Evolutionary conservation across 2,797 vertebrate genomes (phyloP), one percentile per base, ranked within the genome.

Genomic region (Phalanger gymnotis): DNA sequence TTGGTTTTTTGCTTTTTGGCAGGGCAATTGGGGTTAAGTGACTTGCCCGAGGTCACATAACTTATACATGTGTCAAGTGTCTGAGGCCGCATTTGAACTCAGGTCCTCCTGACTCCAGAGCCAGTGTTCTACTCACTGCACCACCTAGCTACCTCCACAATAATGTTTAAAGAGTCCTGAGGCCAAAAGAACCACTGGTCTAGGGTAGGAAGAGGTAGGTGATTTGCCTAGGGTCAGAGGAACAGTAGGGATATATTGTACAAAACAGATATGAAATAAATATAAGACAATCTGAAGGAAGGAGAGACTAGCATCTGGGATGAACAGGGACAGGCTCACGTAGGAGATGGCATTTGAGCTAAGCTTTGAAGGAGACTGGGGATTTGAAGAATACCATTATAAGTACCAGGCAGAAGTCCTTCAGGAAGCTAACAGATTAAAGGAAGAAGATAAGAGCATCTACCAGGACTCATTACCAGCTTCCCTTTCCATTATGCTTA

Each of bases 361-460:
- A 87, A 87, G 3, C 22, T 27, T 87, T 87, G 73, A 47, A 87
- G 10, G 22, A 27, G 27, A 47, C 73, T 47, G 19, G 73, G 40
- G 40, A 47, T 87, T 87, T 47, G 73, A 47, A 47, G 73, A 51
- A 51, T 51, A 51, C 40, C 73, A 51, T 47, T 51, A 27, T 87
- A 87, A 51, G 73, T 91, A 95, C 51, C 53, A 2, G 53, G 53
- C 90, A 57, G 73, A 87, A 47, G 22, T 61, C 95, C 89, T 93
- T 58, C 22, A 58, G 90, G 87, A 91, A 94, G 87, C 94, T 16
- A 92, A 31, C 13, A 90, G 47, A 89, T 19, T 53, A n/a, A 14
- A 94, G 34, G 53, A 58, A 56, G 31, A 92, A 89, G 91, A 91
- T 0, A 56, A 92, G 90, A 53, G 10, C 6, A 2, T 90, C 40